Conservation (phyloP, 2,888 invertebrate species). For the Aphodius sticticus region DNA sequence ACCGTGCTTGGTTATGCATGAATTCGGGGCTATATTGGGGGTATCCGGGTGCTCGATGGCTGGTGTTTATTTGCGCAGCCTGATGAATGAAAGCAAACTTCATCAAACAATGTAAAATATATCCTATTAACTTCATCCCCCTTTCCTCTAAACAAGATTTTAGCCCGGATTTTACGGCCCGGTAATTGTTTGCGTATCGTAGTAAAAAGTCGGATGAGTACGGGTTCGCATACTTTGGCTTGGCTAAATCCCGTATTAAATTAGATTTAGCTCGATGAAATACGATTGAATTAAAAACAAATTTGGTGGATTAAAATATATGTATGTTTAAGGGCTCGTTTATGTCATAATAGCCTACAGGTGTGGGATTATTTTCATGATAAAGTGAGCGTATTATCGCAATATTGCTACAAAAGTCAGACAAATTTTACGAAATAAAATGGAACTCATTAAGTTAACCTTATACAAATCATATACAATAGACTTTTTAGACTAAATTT, state of each 20-base stretch:
- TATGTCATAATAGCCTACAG: background rate
- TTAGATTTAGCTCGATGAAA: background rate
- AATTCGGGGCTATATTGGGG: background rate
- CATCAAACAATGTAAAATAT: background rate
- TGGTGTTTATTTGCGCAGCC: background rate
- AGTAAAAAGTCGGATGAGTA: background rate
- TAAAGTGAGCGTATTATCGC: no score
- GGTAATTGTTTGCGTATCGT: conserved; percentile 4
- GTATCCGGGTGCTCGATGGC: background rate
- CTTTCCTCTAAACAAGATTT: background rate
- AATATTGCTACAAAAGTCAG: no score
- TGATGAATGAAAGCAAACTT: background rate
- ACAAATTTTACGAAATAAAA: no score
- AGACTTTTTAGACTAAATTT: no score
- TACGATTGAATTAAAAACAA: background rate
- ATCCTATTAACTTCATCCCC: background rate
- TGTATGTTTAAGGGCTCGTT: background rate
- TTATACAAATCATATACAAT: no score
- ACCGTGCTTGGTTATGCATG: background rate
- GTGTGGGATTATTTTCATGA: background rate
- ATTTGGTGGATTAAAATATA: background rate
- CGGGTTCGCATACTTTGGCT: background rate
- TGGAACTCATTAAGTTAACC: no score
- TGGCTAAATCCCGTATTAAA: background rate
- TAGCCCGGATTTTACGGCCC: background rate